These are phyloP conservation scores for Drosophila aldrichi DNA, from an alignment of 2,888 invertebrate species.

Conservation along the genomic window DNA sequence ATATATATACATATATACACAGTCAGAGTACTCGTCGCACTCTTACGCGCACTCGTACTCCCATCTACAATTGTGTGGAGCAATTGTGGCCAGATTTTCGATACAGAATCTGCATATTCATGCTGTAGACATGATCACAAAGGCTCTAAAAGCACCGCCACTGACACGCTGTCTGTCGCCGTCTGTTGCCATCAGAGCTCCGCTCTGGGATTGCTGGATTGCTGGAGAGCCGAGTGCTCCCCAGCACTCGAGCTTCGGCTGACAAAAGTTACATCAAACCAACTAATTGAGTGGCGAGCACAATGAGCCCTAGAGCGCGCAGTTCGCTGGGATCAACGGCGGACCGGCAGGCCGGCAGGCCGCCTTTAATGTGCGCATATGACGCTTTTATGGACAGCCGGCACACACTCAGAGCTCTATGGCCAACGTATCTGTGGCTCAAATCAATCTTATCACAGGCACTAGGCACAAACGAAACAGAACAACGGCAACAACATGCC, in stretches of 20 bases:
- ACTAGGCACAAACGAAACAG: conserved; percentile 33
- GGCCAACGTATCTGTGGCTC: conserved; percentile 65
- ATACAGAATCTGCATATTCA: conserved; percentile 76
- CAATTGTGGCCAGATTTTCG: conserved; percentile 49
- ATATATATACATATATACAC: not conserved
- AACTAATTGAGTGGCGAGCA: conserved; percentile 79
- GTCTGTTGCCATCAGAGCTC: conserved; percentile 16
- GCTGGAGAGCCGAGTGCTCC: conserved; percentile 29
- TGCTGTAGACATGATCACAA: conserved; percentile 71
- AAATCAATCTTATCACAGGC: conserved; percentile 80
- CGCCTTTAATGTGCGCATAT: conserved; percentile 74
- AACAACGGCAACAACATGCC: conserved; percentile 37
- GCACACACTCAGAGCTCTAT: conserved; percentile 39
- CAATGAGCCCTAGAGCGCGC: conserved; percentile 68
- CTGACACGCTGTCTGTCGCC: conserved; percentile 75
- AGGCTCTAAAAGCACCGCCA: conserved; percentile 73
- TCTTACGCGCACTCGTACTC: conserved; percentile 18
- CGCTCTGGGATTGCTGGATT: conserved; percentile 6
- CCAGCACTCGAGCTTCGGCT: conserved; percentile 47
- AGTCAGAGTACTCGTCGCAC: conserved; percentile 16
- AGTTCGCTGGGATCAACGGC: conserved; percentile 39
- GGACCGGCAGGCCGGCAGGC: conserved; percentile 39
- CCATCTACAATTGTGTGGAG: conserved; percentile 15
- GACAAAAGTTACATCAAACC: conserved; percentile 78
- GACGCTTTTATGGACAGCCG: conserved; percentile 58